Evolutionary conservation across 1,140 invertebrate species (phyloP).

Genomic region (Plodia interpunctella): DNA sequence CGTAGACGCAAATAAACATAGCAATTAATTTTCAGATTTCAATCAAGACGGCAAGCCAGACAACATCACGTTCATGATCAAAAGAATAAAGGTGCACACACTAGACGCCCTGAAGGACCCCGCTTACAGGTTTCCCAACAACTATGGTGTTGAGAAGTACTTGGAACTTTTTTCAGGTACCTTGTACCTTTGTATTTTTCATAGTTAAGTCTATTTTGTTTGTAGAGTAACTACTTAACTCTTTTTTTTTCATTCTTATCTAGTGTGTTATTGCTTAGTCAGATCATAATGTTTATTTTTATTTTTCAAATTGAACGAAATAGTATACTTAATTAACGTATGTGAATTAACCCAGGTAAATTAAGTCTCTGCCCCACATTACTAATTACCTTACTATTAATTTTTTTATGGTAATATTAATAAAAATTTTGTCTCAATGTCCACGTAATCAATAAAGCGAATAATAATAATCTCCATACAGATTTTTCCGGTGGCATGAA

Average conservation of each 20-base stretch:
- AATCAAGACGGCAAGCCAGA: slow-evolving; percentile 94
- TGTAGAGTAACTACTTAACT: too few species aligned
- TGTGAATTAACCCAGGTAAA: too few species aligned
- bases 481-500: slow-evolving; percentile 1
- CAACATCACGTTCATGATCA: slow-evolving; percentile 97
- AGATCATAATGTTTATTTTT: too few species aligned
- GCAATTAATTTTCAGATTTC: slow-evolving; percentile 85
- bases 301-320: too few species aligned
- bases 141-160: slow-evolving; percentile 96
- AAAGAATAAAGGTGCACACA: slow-evolving; percentile 95
- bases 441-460: slow-evolving; percentile 15
- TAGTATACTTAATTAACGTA: too few species aligned
- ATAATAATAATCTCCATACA: slow-evolving; percentile 13
- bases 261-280: too few species aligned
- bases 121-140: slow-evolving; percentile 92
- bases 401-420: neutral
- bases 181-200: neutral
- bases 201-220: too few species aligned
- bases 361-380: too few species aligned
- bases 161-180: slow-evolving; percentile 92
- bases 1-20: neutral
- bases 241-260: too few species aligned
- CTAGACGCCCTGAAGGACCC: slow-evolving; percentile 88
- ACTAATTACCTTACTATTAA: too few species aligned
- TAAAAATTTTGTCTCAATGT: neutral